These are phyloP conservation scores for Saccostrea echinata DNA, from an alignment of 1,140 invertebrate genomes.

Conservation along the genomic window DNA sequence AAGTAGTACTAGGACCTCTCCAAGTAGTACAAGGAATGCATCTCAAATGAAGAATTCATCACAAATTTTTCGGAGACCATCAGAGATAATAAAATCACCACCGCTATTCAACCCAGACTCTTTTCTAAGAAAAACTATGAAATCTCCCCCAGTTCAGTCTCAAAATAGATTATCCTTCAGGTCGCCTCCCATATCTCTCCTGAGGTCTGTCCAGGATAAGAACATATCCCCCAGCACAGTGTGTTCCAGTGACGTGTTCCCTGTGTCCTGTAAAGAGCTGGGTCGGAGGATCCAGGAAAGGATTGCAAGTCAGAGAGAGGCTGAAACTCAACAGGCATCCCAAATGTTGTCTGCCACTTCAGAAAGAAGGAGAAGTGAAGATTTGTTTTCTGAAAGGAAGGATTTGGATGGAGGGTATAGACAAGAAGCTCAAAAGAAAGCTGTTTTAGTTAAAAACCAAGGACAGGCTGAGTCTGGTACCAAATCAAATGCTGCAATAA, in stretches of 20 bases:
- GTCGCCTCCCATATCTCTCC: background rate
- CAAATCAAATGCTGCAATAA: background rate
- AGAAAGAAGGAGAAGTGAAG: background rate
- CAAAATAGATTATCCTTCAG: background rate
- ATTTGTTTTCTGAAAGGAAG: background rate
- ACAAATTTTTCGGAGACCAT: background rate
- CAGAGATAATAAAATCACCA: slow-evolving; percentile 20
- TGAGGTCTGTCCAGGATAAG: background rate
- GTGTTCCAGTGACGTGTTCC: slow-evolving; percentile 24
- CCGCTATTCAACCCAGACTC: background rate
- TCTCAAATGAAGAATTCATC: background rate
- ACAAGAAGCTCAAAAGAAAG: background rate
- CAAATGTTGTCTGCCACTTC: background rate
- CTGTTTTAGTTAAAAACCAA: background rate
- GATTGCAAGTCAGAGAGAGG: slow-evolving; percentile 3
- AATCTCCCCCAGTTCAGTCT: background rate
- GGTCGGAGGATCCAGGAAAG: background rate
- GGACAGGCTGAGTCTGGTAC: background rate
- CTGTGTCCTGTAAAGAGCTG: background rate
- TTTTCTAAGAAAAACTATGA: background rate
- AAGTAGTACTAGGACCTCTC: too few relatives aligned
- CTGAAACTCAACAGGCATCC: background rate
- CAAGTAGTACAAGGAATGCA: background rate
- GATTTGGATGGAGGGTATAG: background rate
- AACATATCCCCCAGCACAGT: slow-evolving; percentile 2